Evolutionary conservation across 2,797 vertebrate species (phyloP).

Genomic region (Ctenopoma multispine): DNA sequence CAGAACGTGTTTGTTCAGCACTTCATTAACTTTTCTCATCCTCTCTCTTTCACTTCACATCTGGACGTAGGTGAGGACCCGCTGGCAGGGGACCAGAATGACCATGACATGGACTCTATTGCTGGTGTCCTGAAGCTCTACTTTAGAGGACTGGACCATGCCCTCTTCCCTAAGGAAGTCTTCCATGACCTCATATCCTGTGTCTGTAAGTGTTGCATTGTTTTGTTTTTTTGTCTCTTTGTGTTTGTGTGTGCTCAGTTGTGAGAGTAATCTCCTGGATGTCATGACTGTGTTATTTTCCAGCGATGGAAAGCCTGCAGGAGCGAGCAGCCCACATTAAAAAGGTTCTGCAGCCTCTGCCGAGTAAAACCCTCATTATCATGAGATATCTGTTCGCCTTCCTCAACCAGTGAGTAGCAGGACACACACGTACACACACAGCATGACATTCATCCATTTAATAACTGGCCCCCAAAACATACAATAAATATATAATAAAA

Average conservation of each 20-base stretch:
- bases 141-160: slow-evolving; percentile 94
- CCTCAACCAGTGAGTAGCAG: slow-evolving; percentile 94
- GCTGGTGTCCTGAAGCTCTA: slow-evolving; percentile 98
- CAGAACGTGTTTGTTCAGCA: not conserved
- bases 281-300: slow-evolving; percentile 41
- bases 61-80: slow-evolving; percentile 91
- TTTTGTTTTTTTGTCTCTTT: slow-evolving; percentile 11
- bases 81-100: slow-evolving; percentile 96
- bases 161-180: slow-evolving; percentile 97
- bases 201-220: slow-evolving; percentile 89
- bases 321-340: slow-evolving; percentile 93
- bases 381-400: slow-evolving; percentile 99
- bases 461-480: not conserved
- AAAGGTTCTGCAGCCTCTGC: slow-evolving; percentile 91
- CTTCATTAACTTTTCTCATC: slow-evolving; percentile 1
- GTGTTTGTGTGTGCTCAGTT: slow-evolving; percentile 29
- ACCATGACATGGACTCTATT: slow-evolving; percentile 99
- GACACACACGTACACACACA: not conserved
- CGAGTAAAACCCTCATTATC: slow-evolving; percentile 91
- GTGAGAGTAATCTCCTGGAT: slow-evolving; percentile 41
- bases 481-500: too few species aligned
- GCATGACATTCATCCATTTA: not conserved
- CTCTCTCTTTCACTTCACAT: not conserved
- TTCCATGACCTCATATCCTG: slow-evolving; percentile 97
- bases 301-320: slow-evolving; percentile 96